Conservation (phyloP, 2,888 invertebrate species). For the Tinea trinotella region DNA sequence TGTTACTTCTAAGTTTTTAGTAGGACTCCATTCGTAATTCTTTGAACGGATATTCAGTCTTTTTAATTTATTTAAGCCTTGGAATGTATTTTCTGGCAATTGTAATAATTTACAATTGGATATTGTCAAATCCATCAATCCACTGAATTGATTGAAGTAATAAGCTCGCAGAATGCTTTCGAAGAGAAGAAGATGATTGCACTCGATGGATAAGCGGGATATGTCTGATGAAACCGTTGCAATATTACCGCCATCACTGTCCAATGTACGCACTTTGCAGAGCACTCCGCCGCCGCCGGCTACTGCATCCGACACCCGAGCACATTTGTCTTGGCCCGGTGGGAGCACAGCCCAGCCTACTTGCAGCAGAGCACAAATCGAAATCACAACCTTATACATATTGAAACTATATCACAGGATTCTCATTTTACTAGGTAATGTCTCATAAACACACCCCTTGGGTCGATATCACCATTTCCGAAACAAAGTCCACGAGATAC, state of each 20-base stretch:
- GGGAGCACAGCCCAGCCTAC: constrained; percentile 67
- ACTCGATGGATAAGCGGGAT: constrained; percentile 80
- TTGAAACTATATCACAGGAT: constrained; percentile 52
- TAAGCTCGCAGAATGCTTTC: constrained; percentile 83
- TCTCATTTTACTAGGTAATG: constrained; percentile 66
- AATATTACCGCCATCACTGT: constrained; percentile 77
- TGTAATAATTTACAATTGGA: constrained; percentile 85
- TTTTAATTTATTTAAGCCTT: constrained; percentile 84
- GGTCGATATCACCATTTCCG: constrained; percentile 73
- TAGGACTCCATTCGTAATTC: constrained; percentile 85
- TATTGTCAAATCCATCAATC: constrained; percentile 82
- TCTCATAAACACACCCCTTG: constrained; percentile 70
- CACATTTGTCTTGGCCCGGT: constrained; percentile 66
- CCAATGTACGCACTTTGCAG: constrained; percentile 80
- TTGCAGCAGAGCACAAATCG: constrained; percentile 69
- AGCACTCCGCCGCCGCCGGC: constrained; percentile 71
- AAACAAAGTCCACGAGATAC: constrained; percentile 67
- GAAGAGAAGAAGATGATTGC: constrained; percentile 82
- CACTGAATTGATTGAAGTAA: constrained; percentile 79
- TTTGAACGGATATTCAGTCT: constrained; percentile 83
- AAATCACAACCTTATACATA: constrained; percentile 58
- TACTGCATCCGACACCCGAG: constrained; percentile 51
- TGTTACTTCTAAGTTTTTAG: constrained; percentile 81
- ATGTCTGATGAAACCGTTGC: constrained; percentile 77
- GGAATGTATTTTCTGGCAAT: constrained; percentile 83